Evolutionary conservation across 2,113 vertebrate species (phyloP).

Genomic region (Tricholaema leucomelas): DNA sequence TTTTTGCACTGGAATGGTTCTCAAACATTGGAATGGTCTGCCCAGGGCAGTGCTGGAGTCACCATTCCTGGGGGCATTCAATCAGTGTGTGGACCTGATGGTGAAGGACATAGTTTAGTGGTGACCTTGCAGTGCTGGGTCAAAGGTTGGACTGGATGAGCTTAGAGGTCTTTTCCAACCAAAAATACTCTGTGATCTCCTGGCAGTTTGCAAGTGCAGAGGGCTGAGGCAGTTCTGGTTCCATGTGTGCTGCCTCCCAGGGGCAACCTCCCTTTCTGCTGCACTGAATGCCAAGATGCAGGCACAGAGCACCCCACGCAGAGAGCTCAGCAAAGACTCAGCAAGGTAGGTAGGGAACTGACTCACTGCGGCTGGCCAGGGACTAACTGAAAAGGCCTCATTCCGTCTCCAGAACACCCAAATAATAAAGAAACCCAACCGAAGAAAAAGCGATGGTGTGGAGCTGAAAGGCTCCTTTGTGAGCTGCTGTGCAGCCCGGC

Average conservation of each 20-base stretch:
- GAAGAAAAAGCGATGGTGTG: not conserved
- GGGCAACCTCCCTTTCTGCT: not conserved
- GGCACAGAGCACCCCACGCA: rapidly evolving
- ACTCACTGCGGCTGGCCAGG: rapidly evolving
- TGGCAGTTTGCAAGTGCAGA: not conserved
- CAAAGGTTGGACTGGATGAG: too few species aligned
- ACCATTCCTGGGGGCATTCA: too few species aligned
- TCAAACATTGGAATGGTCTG: too few species aligned
- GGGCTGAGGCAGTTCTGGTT: not conserved
- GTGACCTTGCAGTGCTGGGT: too few species aligned
- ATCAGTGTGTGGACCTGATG: too few species aligned
- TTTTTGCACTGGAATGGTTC: too few species aligned
- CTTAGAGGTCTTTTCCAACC: too few species aligned
- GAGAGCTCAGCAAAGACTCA: not conserved
- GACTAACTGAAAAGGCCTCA: not conserved
- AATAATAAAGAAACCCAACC: not conserved
- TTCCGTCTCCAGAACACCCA: not conserved
- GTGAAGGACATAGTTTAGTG: too few species aligned
- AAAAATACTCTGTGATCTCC: not conserved
- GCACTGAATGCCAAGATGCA: not conserved
- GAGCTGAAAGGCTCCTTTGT: constrained; percentile 53
- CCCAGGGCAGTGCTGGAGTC: too few species aligned
- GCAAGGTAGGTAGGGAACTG: not conserved
- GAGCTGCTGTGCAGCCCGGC: not conserved
- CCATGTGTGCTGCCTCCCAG: rapidly evolving